phyloP scores from a whole-genome alignment of 1,140 invertebrate species.

The Pemphigus obesinymphae region DNA sequence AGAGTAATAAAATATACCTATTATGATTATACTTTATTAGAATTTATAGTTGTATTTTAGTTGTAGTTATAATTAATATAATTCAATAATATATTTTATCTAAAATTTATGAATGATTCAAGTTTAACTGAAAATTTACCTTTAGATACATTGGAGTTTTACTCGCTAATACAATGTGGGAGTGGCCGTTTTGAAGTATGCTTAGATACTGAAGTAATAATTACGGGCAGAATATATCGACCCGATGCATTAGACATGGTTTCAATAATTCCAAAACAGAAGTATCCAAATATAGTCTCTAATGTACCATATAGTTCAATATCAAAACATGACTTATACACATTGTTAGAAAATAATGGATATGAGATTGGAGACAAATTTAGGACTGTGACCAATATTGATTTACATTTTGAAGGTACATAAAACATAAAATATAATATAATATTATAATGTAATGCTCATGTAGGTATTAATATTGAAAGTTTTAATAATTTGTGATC shows the following conservation, averaged over 20 bases:
- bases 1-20: no score
- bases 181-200: conserved; percentile 17
- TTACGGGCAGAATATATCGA: neutral
- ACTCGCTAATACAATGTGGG: conserved; percentile 1
- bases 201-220: neutral
- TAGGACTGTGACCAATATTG: neutral
- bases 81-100: neutral
- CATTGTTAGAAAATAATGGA: conserved; percentile 2
- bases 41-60: no score
- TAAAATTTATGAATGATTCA: neutral
- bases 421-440: neutral
- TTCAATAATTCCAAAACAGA: neutral
- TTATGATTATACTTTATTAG: neutral
- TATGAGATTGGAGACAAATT: neutral
- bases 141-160: conserved; percentile 13
- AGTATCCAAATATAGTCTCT: neutral
- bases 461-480: no score
- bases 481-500: no score
- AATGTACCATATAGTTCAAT: conserved; percentile 11
- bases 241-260: neutral
- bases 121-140: neutral
- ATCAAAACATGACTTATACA: conserved; percentile 1
- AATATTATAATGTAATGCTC: neutral
- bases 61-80: no score
- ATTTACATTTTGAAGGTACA: conserved; percentile 13